Percentiles rank a stretch among this genome's conserved stretches.
These are phyloP conservation scores for Molossus alvarezi DNA, from an alignment of 2,797 vertebrate species.

Conservation along the genomic window DNA sequence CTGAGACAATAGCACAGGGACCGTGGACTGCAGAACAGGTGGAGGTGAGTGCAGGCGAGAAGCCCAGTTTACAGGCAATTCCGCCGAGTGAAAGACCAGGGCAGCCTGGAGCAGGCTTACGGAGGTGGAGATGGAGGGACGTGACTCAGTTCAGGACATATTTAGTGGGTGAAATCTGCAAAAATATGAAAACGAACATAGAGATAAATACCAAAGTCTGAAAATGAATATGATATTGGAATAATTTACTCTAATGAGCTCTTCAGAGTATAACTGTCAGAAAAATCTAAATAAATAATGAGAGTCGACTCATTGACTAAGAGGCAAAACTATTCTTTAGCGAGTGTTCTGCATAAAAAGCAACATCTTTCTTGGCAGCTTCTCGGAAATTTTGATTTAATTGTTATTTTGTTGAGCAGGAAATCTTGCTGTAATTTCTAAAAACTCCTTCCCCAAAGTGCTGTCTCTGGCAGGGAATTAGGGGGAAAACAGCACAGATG, in stretches of 20 bases:
- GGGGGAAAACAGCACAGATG: neutral
- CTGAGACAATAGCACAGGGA: neutral
- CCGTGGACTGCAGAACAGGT: neutral
- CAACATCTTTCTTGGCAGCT: conserved; percentile 58
- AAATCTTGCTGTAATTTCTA: conserved; percentile 36
- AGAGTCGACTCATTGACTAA: conserved; percentile 61
- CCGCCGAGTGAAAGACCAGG: neutral
- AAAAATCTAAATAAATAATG: conserved; percentile 81
- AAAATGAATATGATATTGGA: conserved; percentile 67
- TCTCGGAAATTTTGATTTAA: conserved; percentile 63
- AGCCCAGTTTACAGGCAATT: neutral
- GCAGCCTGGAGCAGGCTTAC: neutral
- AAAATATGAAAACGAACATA: conserved; percentile 36
- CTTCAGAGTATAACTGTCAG: conserved; percentile 76
- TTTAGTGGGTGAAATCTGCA: neutral
- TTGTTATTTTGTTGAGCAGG: conserved; percentile 30
- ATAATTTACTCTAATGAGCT: conserved; percentile 79
- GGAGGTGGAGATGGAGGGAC: neutral
- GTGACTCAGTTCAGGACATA: neutral
- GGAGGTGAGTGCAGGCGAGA: neutral
- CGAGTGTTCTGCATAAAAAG: conserved; percentile 45
- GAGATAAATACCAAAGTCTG: conserved; percentile 25
- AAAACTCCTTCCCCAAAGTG: conserved; percentile 25
- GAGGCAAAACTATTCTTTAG: conserved; percentile 38
- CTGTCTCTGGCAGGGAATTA: neutral